These are phyloP conservation scores for Cephalotes varians DNA, from an alignment of 2,888 invertebrate species.

Conservation along the genomic window DNA sequence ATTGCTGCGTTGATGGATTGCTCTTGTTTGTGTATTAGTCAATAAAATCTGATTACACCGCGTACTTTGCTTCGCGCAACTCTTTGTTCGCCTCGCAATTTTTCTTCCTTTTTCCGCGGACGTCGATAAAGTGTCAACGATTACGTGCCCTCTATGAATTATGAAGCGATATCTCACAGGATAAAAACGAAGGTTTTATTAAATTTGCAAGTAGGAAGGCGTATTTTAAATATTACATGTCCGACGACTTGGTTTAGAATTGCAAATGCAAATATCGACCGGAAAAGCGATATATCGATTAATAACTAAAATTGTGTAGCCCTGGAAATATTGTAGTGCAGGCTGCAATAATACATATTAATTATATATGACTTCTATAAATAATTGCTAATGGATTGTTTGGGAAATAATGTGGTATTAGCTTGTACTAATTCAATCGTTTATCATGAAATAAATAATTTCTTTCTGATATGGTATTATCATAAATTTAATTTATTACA, in stretches of 20 bases:
- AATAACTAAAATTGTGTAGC: slow-evolving; percentile 42
- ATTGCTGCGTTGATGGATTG: slow-evolving; percentile 34
- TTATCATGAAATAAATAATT: neutral
- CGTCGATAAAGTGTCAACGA: slow-evolving; percentile 49
- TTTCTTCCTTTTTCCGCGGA: slow-evolving; percentile 32
- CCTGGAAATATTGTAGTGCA: slow-evolving; percentile 26
- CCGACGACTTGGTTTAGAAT: slow-evolving; percentile 39
- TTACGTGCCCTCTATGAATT: slow-evolving; percentile 43
- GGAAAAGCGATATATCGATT: slow-evolving; percentile 35
- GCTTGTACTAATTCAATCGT: neutral
- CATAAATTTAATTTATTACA: neutral
- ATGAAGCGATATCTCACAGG: slow-evolving; percentile 43
- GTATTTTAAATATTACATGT: slow-evolving; percentile 49
- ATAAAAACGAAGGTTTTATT: slow-evolving; percentile 33
- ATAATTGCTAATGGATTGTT: slow-evolving; percentile 21
- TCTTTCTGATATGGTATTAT: neutral
- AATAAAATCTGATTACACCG: slow-evolving; percentile 43
- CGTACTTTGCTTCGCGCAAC: slow-evolving; percentile 11
- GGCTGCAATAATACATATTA: neutral
- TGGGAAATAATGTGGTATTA: slow-evolving; percentile 17
- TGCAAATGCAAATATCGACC: slow-evolving; percentile 41
- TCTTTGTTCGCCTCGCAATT: slow-evolving; percentile 33
- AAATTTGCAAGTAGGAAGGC: slow-evolving; percentile 36
- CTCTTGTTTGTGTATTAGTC: slow-evolving; percentile 27
- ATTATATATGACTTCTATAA: slow-evolving; percentile 7